These are phyloP conservation scores for Laterallus jamaicensis DNA, from an alignment of 2,113 vertebrate species.

Conservation along the genomic window DNA sequence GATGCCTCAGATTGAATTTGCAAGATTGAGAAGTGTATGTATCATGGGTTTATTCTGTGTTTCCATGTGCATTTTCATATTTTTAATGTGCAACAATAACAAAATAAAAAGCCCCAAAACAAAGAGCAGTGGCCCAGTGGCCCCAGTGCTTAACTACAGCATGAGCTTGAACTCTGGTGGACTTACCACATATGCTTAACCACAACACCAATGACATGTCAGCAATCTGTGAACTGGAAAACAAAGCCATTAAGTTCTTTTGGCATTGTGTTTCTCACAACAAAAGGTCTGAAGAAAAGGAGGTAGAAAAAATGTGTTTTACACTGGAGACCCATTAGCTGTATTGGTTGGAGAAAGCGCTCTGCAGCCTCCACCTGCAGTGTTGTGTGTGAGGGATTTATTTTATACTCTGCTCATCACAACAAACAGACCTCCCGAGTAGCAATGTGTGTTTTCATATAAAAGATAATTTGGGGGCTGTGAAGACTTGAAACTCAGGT, in stretches of 20 bases:
- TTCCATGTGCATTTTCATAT: neutral
- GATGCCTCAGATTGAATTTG: neutral
- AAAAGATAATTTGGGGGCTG: constrained; percentile 73
- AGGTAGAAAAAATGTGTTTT: constrained; percentile 68
- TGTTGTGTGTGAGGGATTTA: constrained; percentile 74
- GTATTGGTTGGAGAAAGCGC: constrained; percentile 56
- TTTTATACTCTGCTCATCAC: constrained; percentile 73
- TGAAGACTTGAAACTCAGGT: constrained; percentile 73
- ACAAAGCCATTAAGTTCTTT: constrained; percentile 69
- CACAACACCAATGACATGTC: constrained; percentile 35
- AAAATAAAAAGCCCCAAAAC: neutral
- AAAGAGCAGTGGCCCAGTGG: neutral
- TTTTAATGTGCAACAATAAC: neutral
- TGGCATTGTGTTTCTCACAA: constrained; percentile 65
- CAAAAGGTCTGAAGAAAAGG: constrained; percentile 64
- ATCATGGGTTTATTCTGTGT: neutral
- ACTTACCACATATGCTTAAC: constrained; percentile 43
- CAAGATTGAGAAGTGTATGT: neutral
- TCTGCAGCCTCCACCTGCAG: constrained; percentile 77
- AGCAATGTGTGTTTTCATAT: constrained; percentile 74
- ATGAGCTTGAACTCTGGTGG: constrained; percentile 13
- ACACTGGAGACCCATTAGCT: constrained; percentile 72
- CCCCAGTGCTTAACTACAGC: neutral
- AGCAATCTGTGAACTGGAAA: constrained; percentile 61
- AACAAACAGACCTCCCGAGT: constrained; percentile 83